Percentiles rank a stretch among this genome's conserved stretches.
phyloP scores from a whole-genome alignment of 2,888 invertebrate genomes.

The Melinopterus prodromus region DNA sequence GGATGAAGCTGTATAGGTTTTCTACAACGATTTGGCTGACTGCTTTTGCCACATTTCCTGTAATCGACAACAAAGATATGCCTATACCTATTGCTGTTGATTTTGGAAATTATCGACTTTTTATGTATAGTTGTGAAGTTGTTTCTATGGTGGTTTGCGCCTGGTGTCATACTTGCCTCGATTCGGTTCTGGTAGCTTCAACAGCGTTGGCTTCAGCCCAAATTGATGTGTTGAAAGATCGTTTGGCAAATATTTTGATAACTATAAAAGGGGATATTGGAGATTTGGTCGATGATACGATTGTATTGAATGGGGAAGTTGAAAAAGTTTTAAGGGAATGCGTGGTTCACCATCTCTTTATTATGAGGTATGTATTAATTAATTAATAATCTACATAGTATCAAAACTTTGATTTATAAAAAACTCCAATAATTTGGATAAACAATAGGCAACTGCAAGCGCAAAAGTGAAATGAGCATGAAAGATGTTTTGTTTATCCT shows the following conservation, averaged over 20 bases:
- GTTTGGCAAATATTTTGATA: not conserved
- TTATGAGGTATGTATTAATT: slow-evolving; percentile 6
- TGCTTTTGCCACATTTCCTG: not conserved
- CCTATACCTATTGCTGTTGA: not conserved
- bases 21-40: not conserved
- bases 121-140: not conserved
- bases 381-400: too few species aligned
- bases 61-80: not conserved
- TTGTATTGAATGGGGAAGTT: not conserved
- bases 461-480: too few species aligned
- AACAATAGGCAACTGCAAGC: too few species aligned
- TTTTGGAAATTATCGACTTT: not conserved
- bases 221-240: slow-evolving; percentile 22
- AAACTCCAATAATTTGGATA: too few species aligned
- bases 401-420: too few species aligned
- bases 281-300: not conserved
- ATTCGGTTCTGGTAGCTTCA: slow-evolving; percentile 13
- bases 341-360: slow-evolving; percentile 8
- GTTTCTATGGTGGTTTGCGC: not conserved
- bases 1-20: not conserved
- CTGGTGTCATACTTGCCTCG: slow-evolving; percentile 27
- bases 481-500: too few species aligned
- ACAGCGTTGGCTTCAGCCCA: slow-evolving; percentile 27
- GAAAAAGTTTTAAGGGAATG: slow-evolving; percentile 12
- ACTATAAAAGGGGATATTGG: not conserved